Percentiles rank a stretch among this genome's conserved stretches.
These are phyloP conservation scores for Neodiprion lecontei DNA, from an alignment of 1,140 invertebrate genomes.

Conservation along the genomic window DNA sequence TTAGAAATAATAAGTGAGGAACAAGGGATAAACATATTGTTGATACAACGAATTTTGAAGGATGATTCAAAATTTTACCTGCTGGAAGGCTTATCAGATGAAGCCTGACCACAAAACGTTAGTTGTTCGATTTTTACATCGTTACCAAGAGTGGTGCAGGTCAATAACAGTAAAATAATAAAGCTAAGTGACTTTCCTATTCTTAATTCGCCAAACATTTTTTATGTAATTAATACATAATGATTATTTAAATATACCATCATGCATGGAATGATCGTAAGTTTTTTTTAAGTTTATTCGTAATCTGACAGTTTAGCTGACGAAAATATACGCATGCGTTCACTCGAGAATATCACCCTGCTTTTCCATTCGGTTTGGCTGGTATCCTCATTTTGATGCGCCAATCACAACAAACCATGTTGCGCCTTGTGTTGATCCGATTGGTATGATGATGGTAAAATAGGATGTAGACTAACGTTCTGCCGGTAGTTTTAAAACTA, in stretches of 20 bases:
- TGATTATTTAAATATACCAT: neutral
- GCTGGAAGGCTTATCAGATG: neutral
- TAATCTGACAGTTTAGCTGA: neutral
- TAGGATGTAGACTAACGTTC: too few relatives aligned
- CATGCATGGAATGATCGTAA: neutral
- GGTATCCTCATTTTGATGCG: too few relatives aligned
- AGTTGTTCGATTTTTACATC: neutral
- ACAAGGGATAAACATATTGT: too few relatives aligned
- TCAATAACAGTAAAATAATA: neutral
- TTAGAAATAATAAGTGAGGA: too few relatives aligned
- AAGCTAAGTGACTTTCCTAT: neutral
- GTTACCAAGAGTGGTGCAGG: neutral
- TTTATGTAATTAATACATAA: conserved; percentile 1
- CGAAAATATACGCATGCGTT: too few relatives aligned
- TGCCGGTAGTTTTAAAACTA: too few relatives aligned
- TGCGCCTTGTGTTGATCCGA: too few relatives aligned
- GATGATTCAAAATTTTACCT: neutral
- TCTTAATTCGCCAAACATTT: neutral
- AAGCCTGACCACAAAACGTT: neutral
- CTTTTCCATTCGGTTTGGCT: too few relatives aligned
- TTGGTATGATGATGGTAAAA: too few relatives aligned
- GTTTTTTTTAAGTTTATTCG: neutral
- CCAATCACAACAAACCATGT: too few relatives aligned
- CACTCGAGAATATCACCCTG: too few relatives aligned
- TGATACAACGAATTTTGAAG: too few relatives aligned